phyloP scores from a whole-genome alignment of 2,797 vertebrate genomes.

The Micropoecilia bifurca region DNA sequence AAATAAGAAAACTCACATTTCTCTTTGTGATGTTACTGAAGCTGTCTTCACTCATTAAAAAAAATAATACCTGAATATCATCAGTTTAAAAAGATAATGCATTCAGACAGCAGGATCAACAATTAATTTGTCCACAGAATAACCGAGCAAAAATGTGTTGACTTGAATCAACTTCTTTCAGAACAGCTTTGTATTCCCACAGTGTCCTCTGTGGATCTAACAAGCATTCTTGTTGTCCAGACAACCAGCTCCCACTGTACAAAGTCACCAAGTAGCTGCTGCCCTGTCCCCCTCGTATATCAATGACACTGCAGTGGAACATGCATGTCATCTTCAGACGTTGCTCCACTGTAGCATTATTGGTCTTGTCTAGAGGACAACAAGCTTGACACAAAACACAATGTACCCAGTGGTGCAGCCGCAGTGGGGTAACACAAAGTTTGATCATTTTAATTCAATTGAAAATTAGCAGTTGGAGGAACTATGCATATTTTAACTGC shows the following conservation, averaged over 20 bases:
- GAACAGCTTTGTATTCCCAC: slow-evolving; percentile 10
- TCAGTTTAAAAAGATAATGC: not conserved
- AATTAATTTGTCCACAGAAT: not conserved
- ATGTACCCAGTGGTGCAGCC: not conserved
- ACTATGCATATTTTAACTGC: not conserved
- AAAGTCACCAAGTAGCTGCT: slow-evolving; percentile 19
- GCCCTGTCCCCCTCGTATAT: slow-evolving; percentile 21
- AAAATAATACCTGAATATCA: not conserved
- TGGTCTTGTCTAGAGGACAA: not conserved
- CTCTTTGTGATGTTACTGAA: not conserved
- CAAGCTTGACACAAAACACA: slow-evolving; percentile 12
- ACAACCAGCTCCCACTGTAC: slow-evolving; percentile 38
- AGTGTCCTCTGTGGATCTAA: slow-evolving; percentile 40
- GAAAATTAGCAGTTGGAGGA: not conserved
- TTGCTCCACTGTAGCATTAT: slow-evolving; percentile 21
- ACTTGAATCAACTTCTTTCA: not conserved
- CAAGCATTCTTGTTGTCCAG: slow-evolving; percentile 49
- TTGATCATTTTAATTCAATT: not conserved
- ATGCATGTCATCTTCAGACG: slow-evolving; percentile 45
- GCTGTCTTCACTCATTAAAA: not conserved
- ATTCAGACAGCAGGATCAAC: not conserved
- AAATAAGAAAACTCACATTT: not conserved
- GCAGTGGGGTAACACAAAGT: not conserved
- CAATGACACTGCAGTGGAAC: slow-evolving; percentile 59
- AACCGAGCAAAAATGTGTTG: not conserved